Conservation (phyloP, 2,797 vertebrate species). For the Crenichthys baileyi region DNA sequence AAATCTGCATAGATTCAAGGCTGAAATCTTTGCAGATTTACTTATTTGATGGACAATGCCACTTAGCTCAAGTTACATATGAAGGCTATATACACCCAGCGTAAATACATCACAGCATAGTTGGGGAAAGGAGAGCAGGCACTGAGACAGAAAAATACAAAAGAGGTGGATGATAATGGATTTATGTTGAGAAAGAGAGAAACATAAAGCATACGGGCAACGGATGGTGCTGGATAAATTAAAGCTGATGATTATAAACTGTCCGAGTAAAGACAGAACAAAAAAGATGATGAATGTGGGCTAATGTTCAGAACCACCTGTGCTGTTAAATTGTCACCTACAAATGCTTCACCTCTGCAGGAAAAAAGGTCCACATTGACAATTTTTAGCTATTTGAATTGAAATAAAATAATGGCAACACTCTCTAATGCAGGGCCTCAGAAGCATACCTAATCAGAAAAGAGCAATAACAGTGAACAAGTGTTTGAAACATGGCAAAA, state of each 20-base stretch:
- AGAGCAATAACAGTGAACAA: too few relatives aligned
- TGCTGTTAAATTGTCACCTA: background rate
- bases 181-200: constrained; percentile 7
- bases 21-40: constrained; percentile 30
- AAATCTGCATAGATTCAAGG: constrained; percentile 27
- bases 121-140: constrained; percentile 20
- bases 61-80: constrained; percentile 44
- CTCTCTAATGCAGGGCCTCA: too few relatives aligned
- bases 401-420: too few relatives aligned
- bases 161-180: background rate
- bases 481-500: too few relatives aligned
- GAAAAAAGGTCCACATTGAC: too few relatives aligned
- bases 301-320: background rate
- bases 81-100: constrained; percentile 58
- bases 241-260: background rate
- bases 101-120: constrained; percentile 33
- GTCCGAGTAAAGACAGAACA: background rate
- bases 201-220: constrained; percentile 8
- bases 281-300: background rate
- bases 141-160: constrained; percentile 10
- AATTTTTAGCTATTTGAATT: too few relatives aligned
- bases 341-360: background rate
- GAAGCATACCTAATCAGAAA: too few relatives aligned
- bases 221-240: background rate
- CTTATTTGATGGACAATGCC: constrained; percentile 26